phyloP scores from a whole-genome alignment of 2,888 invertebrate species.

The Caenorhabditis sp. region DNA sequence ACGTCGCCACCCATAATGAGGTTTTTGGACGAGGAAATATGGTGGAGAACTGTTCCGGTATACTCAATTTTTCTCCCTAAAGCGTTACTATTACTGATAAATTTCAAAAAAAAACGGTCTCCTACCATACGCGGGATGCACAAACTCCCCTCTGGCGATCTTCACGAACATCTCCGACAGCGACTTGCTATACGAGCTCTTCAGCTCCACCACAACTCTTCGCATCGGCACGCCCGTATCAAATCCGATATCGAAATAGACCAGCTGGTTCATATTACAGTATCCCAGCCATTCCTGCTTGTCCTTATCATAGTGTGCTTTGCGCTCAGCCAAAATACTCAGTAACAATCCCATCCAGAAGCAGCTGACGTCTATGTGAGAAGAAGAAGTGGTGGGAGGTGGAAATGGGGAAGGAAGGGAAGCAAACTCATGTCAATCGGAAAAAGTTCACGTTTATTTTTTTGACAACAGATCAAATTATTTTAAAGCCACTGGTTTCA shows the following conservation, averaged over 20 bases:
- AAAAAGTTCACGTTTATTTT: too few relatives aligned
- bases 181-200: slow-evolving; percentile 21
- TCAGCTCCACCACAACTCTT: slow-evolving; percentile 51
- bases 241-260: slow-evolving; percentile 60
- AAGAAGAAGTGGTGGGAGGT: neutral
- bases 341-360: slow-evolving; percentile 55
- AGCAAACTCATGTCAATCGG: too few relatives aligned
- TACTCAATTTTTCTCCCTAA: slow-evolving; percentile 46
- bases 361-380: slow-evolving; percentile 14
- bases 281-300: slow-evolving; percentile 55
- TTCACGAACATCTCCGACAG: slow-evolving; percentile 53
- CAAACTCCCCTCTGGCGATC: slow-evolving; percentile 47
- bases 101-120: too few relatives aligned
- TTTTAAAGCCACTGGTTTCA: neutral
- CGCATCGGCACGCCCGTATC: slow-evolving; percentile 59
- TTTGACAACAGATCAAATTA: neutral
- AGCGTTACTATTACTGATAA: too few relatives aligned
- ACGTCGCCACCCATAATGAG: slow-evolving; percentile 59
- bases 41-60: slow-evolving; percentile 47
- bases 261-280: slow-evolving; percentile 63
- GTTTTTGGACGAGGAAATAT: slow-evolving; percentile 50
- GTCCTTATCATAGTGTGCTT: slow-evolving; percentile 52
- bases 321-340: slow-evolving; percentile 61
- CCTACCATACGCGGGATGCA: slow-evolving; percentile 47
- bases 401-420: too few relatives aligned